Conservation (phyloP, 2,797 vertebrate species). For the Coregonus sp. region DNA sequence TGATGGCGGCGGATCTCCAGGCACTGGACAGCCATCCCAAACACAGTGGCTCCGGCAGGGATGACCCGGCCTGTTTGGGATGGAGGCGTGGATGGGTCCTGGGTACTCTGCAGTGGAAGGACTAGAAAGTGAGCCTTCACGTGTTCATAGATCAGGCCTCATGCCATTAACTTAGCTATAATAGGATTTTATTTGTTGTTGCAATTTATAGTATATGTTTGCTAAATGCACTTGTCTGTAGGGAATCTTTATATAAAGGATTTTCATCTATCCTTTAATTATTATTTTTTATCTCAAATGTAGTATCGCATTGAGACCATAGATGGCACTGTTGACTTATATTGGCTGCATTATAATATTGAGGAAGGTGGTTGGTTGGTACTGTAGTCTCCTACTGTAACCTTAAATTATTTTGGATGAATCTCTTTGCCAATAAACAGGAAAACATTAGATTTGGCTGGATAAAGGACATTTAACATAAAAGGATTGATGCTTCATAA, state of each 20-base stretch:
- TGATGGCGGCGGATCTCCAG: constrained; percentile 92
- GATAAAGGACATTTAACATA: constrained; percentile 20
- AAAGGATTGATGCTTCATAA: constrained; percentile 19
- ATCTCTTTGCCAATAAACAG: not conserved
- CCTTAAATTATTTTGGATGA: not conserved
- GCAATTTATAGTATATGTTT: no score
- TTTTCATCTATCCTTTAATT: no score
- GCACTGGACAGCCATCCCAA: constrained; percentile 90
- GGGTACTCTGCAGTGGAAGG: constrained; percentile 51
- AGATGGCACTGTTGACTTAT: not conserved
- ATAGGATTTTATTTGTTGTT: no score
- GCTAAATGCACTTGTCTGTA: no score
- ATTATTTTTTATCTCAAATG: not conserved
- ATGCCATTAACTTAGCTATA: no score
- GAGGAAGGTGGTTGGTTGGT: constrained; percentile 5
- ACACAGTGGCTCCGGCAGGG: constrained; percentile 88
- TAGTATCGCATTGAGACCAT: not conserved
- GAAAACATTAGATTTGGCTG: constrained; percentile 6
- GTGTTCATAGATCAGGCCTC: not conserved
- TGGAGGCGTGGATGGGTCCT: constrained; percentile 51
- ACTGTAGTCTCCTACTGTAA: not conserved
- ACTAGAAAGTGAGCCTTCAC: not conserved
- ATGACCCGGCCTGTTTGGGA: constrained; percentile 87
- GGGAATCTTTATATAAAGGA: no score
- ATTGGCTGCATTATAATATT: not conserved